A percentile compares a stretch with the other conserved stretches of the same genome.
phyloP scores from a whole-genome alignment of 2,797 vertebrate species.

The Protonibea diacanthus region DNA sequence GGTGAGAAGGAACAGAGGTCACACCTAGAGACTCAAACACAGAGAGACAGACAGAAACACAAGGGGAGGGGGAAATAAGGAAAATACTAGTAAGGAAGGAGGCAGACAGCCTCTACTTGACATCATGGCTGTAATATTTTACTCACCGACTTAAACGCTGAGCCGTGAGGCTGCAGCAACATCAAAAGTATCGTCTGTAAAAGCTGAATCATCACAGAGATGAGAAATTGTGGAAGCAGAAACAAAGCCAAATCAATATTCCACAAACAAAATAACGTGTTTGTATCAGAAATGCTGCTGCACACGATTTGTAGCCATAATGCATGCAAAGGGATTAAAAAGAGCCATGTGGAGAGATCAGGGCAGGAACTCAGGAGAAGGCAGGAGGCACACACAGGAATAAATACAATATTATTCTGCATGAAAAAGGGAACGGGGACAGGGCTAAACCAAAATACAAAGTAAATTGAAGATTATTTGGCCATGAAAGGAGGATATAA shows the following conservation, averaged over 20 bases:
- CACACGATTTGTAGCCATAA: background rate
- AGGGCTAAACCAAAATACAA: background rate
- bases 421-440: background rate
- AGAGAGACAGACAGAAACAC: no score
- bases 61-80: no score
- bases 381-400: background rate
- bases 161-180: background rate
- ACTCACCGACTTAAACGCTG: background rate
- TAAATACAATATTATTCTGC: background rate
- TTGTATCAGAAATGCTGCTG: background rate
- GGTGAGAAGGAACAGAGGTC: no score
- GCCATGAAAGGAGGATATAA: background rate
- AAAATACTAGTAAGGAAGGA: no score
- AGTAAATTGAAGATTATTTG: constrained; percentile 14
- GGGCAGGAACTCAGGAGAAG: background rate
- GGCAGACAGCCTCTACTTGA: no score
- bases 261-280: background rate
- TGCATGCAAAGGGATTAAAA: background rate
- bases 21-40: no score
- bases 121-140: background rate
- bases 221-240: constrained; percentile 2
- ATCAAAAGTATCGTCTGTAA: background rate
- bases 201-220: constrained; percentile 4
- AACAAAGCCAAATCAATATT: constrained; percentile 15
- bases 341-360: background rate